Percentiles rank a stretch among this genome's conserved stretches.
Evolutionary conservation across 2,113 vertebrate species (phyloP).

Genomic region (Xiphophorus maculatus): DNA sequence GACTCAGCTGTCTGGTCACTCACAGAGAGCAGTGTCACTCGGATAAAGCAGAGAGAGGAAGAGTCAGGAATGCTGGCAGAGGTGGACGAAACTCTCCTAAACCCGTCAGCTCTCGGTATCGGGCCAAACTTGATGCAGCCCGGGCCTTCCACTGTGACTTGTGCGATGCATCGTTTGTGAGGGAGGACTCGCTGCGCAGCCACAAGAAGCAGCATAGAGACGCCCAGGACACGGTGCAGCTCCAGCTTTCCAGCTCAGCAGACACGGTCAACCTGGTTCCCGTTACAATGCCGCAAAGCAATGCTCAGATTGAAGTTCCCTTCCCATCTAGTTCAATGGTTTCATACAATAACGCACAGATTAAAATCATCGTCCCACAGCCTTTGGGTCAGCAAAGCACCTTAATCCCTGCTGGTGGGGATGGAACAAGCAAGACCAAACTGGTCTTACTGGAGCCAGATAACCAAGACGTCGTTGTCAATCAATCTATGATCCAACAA

Average conservation of each 20-base stretch:
- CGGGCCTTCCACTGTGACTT: conserved; percentile 89
- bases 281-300: conserved; percentile 45
- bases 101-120: conserved; percentile 82
- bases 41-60: conserved; percentile 71
- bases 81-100: conserved; percentile 64
- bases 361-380: conserved; percentile 91
- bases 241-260: conserved; percentile 77
- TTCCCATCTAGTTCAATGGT: conserved; percentile 67
- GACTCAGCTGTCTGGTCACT: conserved; percentile 93
- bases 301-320: conserved; percentile 70
- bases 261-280: conserved; percentile 30
- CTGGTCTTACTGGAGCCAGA: conserved; percentile 81
- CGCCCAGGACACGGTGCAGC: conserved; percentile 64
- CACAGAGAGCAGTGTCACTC: conserved; percentile 90
- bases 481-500: conserved; percentile 88
- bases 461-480: conserved; percentile 75
- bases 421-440: conserved; percentile 51
- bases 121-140: conserved; percentile 89
- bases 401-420: conserved; percentile 70
- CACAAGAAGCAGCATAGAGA: conserved; percentile 92
- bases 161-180: conserved; percentile 90
- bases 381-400: conserved; percentile 75
- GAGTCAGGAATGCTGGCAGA: conserved; percentile 29
- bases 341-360: conserved; percentile 80
- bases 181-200: conserved; percentile 94